Conservation (phyloP, 2,113 vertebrate species). For the Uria lomvia region DNA sequence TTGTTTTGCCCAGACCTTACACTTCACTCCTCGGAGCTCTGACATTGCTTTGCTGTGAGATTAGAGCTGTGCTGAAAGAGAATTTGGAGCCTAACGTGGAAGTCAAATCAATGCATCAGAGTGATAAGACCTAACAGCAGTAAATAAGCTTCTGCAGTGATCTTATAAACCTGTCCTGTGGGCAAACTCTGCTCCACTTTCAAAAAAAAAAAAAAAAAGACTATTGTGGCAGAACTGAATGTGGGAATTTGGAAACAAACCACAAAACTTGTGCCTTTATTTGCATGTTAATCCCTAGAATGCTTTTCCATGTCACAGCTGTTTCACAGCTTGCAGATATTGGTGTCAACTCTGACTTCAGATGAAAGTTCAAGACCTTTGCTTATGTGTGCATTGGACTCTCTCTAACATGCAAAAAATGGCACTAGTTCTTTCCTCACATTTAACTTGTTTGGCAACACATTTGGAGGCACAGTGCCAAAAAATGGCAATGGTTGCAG, state of each 20-base stretch:
- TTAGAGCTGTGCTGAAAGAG: neutral
- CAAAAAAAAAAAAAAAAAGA: neutral
- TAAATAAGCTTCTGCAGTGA: neutral
- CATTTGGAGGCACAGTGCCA: neutral
- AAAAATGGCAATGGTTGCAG: neutral
- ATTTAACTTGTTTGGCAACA: neutral
- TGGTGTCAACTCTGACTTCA: neutral
- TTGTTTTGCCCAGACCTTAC: neutral
- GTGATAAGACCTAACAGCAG: neutral
- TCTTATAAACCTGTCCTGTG: neutral
- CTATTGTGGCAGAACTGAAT: neutral
- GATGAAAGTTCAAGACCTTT: neutral
- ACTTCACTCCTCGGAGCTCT: neutral
- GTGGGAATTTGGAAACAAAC: neutral
- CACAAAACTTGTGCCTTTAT: neutral
- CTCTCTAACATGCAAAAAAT: neutral
- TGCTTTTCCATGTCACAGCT: neutral
- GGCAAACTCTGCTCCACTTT: slow-evolving; percentile 17
- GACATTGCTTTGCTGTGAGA: neutral
- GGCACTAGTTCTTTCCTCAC: neutral
- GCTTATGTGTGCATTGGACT: neutral
- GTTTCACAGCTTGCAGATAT: neutral
- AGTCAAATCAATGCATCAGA: neutral
- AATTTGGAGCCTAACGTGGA: neutral
- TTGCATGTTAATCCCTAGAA: neutral